Conservation (phyloP, 2,797 vertebrate species). For the Crenichthys baileyi region DNA sequence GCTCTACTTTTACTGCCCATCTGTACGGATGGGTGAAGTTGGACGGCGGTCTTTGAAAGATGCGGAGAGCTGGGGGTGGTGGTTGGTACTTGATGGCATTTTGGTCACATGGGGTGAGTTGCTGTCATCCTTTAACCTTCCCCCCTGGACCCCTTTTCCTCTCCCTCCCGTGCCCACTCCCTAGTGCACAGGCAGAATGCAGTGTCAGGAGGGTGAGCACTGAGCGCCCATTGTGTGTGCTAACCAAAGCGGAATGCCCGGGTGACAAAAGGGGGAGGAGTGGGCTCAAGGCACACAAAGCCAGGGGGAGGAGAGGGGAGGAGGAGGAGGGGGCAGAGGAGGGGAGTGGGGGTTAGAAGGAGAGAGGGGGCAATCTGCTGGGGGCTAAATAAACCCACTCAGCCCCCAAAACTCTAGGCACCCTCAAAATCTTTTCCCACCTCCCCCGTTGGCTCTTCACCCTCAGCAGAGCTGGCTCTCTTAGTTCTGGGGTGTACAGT, state of each 20-base stretch:
- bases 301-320: conserved; percentile 84
- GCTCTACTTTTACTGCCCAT: conserved; percentile 75
- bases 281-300: conserved; percentile 89
- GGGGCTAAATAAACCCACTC: conserved; percentile 82
- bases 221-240: conserved; percentile 95
- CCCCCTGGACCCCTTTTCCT: conserved; percentile 50
- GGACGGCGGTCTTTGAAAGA: conserved; percentile 53
- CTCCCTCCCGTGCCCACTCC: conserved; percentile 71
- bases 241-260: conserved; percentile 99
- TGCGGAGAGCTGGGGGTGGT: neutral
- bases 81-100: conserved; percentile 80
- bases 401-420: conserved; percentile 76
- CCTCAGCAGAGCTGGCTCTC: conserved; percentile 36
- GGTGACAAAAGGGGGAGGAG: conserved; percentile 97
- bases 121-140: conserved; percentile 76
- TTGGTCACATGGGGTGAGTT: conserved; percentile 81
- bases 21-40: conserved; percentile 67
- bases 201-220: conserved; percentile 89
- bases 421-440: conserved; percentile 64
- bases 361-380: conserved; percentile 70
- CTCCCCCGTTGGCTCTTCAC: conserved; percentile 44
- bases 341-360: conserved; percentile 41
- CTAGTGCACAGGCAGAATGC: conserved; percentile 84
- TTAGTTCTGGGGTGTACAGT: conserved; percentile 55
- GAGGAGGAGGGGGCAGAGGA: conserved; percentile 41